Conservation (phyloP, 2,888 invertebrate genomes). For the Cryptocheilus praepositus region DNA sequence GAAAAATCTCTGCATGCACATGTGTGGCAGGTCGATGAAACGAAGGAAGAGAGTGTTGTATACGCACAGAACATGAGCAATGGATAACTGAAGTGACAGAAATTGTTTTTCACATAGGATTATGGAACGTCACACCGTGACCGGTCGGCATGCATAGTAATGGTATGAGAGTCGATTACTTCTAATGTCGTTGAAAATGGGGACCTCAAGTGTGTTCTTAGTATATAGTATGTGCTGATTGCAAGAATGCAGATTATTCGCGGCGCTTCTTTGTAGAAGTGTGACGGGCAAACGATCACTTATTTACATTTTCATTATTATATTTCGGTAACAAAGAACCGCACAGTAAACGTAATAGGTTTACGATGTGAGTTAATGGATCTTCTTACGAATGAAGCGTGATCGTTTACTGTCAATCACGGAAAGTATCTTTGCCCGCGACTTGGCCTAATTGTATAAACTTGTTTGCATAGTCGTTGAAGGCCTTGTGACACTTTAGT, state of each 20-base stretch:
- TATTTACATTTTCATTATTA: too few relatives aligned
- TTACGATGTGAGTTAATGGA: too few relatives aligned
- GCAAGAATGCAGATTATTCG: constrained; percentile 40
- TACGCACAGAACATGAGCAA: too few relatives aligned
- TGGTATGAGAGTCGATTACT: constrained; percentile 1
- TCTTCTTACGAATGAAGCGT: too few relatives aligned
- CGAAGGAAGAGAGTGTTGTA: too few relatives aligned
- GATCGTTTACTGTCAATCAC: too few relatives aligned
- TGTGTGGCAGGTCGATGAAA: too few relatives aligned
- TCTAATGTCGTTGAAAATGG: neutral
- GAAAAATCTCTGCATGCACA: too few relatives aligned
- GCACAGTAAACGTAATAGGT: too few relatives aligned
- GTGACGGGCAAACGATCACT: too few relatives aligned
- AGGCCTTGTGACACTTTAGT: constrained; percentile 52
- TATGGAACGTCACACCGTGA: neutral
- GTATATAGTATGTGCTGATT: constrained; percentile 29
- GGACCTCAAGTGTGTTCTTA: constrained; percentile 5
- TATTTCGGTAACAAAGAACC: too few relatives aligned
- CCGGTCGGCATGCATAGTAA: neutral
- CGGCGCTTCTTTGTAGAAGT: neutral
- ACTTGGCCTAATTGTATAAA: constrained; percentile 37
- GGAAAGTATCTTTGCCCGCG: neutral
- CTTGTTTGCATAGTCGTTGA: constrained; percentile 25
- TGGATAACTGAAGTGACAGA: neutral
- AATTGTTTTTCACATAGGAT: neutral